Evolutionary conservation across 2,888 invertebrate genomes (phyloP).

Genomic region (Tetheella fluctuosa): DNA sequence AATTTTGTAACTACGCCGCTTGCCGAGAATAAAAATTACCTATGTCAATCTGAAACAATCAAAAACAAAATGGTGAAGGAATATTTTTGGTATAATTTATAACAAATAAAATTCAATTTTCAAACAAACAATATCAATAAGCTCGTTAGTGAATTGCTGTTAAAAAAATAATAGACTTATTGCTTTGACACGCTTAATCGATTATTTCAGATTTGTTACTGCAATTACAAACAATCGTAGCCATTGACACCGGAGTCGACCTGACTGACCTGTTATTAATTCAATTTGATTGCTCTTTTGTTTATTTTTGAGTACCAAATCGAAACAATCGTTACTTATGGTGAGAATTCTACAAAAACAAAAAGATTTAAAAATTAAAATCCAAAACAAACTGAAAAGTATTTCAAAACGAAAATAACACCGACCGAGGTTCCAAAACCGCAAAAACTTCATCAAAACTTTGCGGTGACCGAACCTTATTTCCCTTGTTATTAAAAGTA

Average conservation of each 20-base stretch:
- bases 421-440: background rate
- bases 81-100: background rate
- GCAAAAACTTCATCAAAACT: background rate
- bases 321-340: too few species aligned
- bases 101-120: background rate
- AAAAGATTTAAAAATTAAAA: background rate
- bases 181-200: background rate
- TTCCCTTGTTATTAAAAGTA: background rate
- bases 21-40: too few species aligned
- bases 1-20: too few species aligned
- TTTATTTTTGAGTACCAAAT: background rate
- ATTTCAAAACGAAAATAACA: background rate
- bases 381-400: background rate
- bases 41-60: too few species aligned
- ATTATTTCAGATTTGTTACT: background rate
- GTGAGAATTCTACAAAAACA: too few species aligned
- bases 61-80: too few species aligned
- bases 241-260: background rate
- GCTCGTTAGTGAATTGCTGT: background rate
- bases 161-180: background rate
- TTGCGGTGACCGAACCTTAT: background rate
- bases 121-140: background rate
- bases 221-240: background rate
- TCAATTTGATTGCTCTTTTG: conserved; percentile 18
- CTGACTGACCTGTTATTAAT: background rate